These are phyloP conservation scores for Elysia crispata DNA, from an alignment of 2,888 invertebrate species.

Conservation along the genomic window DNA sequence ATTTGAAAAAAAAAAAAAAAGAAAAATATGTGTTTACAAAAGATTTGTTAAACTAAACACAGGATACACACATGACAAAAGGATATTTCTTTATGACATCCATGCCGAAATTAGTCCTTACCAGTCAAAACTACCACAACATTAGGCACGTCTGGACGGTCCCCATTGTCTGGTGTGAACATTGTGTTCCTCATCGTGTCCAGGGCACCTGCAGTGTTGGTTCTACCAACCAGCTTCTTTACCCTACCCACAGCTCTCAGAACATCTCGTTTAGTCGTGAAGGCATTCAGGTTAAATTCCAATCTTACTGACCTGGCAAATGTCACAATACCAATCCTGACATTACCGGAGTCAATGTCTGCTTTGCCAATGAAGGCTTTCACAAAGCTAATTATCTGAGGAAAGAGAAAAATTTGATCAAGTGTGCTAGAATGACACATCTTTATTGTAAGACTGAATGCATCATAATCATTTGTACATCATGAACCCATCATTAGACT, in stretches of 20 bases:
- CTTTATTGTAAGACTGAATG: no score
- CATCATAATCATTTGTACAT: no score
- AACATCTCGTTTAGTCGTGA: constrained; percentile 57
- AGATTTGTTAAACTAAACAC: no score
- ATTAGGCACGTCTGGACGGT: constrained; percentile 60
- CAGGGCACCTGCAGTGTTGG: constrained; percentile 68
- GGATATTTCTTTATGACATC: no score
- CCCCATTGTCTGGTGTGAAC: constrained; percentile 67
- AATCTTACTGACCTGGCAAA: constrained; percentile 58
- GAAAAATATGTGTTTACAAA: no score
- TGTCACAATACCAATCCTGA: constrained; percentile 64
- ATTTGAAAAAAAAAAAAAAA: no score
- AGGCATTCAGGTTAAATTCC: constrained; percentile 43
- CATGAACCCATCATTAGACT: no score
- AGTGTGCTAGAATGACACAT: no score
- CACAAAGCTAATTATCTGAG: constrained; percentile 58
- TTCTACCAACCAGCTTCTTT: constrained; percentile 57
- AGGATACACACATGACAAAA: no score
- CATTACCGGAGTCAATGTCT: constrained; percentile 64
- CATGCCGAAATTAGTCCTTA: not conserved
- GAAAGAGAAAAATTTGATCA: not conserved
- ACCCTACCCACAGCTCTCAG: constrained; percentile 57
- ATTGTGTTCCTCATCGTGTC: constrained; percentile 61
- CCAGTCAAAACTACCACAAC: constrained; percentile 69
- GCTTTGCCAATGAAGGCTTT: constrained; percentile 65